phyloP scores from a whole-genome alignment of 2,113 vertebrate species.

The Channa argus region DNA sequence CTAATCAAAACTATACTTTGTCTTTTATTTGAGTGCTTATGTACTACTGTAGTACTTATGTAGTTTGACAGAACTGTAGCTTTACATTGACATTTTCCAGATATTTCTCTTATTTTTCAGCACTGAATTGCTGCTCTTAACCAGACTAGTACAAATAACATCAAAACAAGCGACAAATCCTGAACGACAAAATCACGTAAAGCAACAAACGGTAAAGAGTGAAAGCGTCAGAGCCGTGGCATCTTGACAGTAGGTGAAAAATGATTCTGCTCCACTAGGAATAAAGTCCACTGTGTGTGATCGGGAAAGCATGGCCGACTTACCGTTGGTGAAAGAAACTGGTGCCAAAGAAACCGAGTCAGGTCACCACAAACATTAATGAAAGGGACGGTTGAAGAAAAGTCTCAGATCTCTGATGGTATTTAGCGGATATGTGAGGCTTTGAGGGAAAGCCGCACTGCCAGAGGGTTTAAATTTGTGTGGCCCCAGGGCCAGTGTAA shows the following conservation, averaged over 20 bases:
- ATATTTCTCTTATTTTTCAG: slow-evolving; percentile 36
- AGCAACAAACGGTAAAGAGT: slow-evolving; percentile 11
- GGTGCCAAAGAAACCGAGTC: slow-evolving; percentile 25
- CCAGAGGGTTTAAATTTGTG: slow-evolving; percentile 75
- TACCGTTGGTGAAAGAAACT: slow-evolving; percentile 11
- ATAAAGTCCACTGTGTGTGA: background rate
- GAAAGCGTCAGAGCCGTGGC: background rate
- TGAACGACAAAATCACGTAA: slow-evolving; percentile 37
- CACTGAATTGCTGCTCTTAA: slow-evolving; percentile 41
- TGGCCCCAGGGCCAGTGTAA: slow-evolving; percentile 73
- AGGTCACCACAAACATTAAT: slow-evolving; percentile 44
- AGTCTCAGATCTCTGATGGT: slow-evolving; percentile 62
- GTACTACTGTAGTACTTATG: slow-evolving; percentile 18
- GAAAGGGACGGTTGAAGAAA: slow-evolving; percentile 39
- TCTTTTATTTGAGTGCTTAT: slow-evolving; percentile 65
- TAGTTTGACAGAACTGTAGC: slow-evolving; percentile 58
- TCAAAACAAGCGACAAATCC: slow-evolving; percentile 39
- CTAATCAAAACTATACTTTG: slow-evolving; percentile 69
- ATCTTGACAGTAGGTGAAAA: background rate
- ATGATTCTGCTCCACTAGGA: slow-evolving; percentile 2
- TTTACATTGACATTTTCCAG: slow-evolving; percentile 52
- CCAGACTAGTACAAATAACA: slow-evolving; percentile 30
- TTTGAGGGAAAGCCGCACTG: slow-evolving; percentile 69
- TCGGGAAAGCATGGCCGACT: background rate
- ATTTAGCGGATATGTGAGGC: slow-evolving; percentile 68